A percentile compares a stretch with the other conserved stretches of the same genome.
Evolutionary conservation across 2,888 invertebrate genomes (phyloP).

Genomic region (Belgica antarctica): DNA sequence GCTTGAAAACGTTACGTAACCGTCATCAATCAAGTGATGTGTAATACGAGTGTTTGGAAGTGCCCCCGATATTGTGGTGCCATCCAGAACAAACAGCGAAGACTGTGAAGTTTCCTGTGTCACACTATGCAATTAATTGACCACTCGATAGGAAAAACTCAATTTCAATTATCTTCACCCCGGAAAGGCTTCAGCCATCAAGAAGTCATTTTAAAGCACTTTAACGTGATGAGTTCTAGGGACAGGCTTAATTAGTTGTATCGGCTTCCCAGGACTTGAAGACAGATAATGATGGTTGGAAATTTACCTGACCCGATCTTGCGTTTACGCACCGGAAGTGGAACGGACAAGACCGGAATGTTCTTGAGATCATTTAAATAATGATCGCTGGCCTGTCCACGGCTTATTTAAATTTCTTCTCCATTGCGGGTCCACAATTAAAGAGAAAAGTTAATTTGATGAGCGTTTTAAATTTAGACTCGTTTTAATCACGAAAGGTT

Average conservation of each 20-base stretch:
- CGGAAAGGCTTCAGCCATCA: background rate
- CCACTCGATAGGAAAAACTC: no score
- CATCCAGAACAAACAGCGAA: background rate
- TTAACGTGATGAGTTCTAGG: no score
- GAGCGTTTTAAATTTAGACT: no score
- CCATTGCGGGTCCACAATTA: no score
- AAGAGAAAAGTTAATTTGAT: no score
- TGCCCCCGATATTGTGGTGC: slow-evolving; percentile 17
- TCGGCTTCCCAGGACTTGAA: no score
- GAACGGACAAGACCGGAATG: no score
- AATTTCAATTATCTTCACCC: background rate
- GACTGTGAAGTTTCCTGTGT: slow-evolving; percentile 3
- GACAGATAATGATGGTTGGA: background rate
- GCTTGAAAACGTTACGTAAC: slow-evolving; percentile 26
- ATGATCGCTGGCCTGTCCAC: no score
- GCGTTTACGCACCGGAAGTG: background rate
- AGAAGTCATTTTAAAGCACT: background rate
- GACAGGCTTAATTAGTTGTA: no score
- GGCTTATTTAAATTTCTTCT: no score
- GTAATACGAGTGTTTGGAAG: slow-evolving; percentile 32
- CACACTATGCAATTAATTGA: background rate
- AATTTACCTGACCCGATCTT: background rate
- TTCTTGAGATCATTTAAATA: background rate
- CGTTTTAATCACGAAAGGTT: no score
- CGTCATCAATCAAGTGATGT: slow-evolving; percentile 38